Conservation (phyloP, 2,113 vertebrate genomes). For the Prinia subflava region DNA sequence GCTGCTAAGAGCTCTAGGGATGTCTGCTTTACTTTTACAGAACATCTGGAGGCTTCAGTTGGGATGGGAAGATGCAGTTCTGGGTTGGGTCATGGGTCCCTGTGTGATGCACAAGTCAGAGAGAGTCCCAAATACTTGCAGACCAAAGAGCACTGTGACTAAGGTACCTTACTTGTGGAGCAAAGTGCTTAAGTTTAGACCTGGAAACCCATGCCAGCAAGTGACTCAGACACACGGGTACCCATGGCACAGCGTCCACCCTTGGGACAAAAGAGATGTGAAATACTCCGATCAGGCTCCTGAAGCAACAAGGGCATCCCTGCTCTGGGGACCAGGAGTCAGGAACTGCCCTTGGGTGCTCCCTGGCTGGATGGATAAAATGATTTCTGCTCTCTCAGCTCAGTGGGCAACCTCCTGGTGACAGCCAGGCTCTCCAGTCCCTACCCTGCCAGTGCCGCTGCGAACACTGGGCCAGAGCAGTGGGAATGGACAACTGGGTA, state of each 20-base stretch:
- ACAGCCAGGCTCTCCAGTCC: neutral
- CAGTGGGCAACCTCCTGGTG: too few relatives aligned
- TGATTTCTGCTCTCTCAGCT: neutral
- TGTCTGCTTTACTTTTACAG: neutral
- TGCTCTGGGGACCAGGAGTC: accelerated
- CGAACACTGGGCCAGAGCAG: neutral
- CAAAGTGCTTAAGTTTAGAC: neutral
- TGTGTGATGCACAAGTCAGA: accelerated
- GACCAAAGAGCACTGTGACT: conserved; percentile 1
- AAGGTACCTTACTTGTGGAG: neutral
- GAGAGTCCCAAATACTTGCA: neutral
- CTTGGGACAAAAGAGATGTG: neutral
- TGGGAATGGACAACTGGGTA: accelerated
- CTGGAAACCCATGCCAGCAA: neutral
- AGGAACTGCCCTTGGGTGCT: neutral
- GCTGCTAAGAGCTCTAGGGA: neutral
- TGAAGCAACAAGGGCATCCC: neutral
- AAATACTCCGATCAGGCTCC: neutral
- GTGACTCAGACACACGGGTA: neutral
- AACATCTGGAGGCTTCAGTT: neutral
- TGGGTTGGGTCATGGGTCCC: neutral
- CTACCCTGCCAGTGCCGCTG: neutral
- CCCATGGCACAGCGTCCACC: neutral
- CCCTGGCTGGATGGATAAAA: neutral
- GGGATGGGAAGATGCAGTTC: neutral